These are phyloP conservation scores for Isurus oxyrinchus DNA, from an alignment of 2,113 vertebrate genomes.

Conservation along the genomic window DNA sequence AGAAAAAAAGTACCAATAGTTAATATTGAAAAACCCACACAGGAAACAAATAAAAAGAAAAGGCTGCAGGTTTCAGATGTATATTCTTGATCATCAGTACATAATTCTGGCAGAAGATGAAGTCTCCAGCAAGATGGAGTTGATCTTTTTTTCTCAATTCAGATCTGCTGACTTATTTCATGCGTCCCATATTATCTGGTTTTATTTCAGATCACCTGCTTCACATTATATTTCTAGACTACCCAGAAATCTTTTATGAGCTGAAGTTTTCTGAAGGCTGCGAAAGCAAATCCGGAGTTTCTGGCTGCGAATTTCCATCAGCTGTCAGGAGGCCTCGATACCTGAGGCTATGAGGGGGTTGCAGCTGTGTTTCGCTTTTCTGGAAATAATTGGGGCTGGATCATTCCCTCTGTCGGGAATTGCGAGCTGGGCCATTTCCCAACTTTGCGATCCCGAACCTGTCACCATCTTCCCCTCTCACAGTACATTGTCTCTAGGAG, in stretches of 20 bases:
- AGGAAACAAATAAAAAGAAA: neutral
- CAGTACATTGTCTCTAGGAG: neutral
- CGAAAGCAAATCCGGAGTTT: neutral
- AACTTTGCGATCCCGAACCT: neutral
- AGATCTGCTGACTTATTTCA: neutral
- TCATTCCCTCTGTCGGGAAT: neutral
- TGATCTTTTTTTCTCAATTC: neutral
- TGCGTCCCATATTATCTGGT: neutral
- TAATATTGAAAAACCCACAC: neutral
- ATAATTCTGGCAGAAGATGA: neutral
- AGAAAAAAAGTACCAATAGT: neutral
- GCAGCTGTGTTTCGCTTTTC: neutral
- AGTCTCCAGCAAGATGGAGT: neutral
- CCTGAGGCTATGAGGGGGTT: neutral
- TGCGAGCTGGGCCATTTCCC: neutral
- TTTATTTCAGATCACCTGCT: neutral
- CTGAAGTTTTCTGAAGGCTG: neutral
- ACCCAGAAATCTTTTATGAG: neutral
- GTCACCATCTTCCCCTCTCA: neutral
- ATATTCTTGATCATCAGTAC: neutral
- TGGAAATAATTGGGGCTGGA: neutral
- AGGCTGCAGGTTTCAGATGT: neutral
- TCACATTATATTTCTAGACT: neutral
- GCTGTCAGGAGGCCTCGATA: neutral
- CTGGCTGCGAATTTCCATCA: neutral